phyloP scores from a whole-genome alignment of 2,888 invertebrate species.

The Pseudolycoriella hygida region DNA sequence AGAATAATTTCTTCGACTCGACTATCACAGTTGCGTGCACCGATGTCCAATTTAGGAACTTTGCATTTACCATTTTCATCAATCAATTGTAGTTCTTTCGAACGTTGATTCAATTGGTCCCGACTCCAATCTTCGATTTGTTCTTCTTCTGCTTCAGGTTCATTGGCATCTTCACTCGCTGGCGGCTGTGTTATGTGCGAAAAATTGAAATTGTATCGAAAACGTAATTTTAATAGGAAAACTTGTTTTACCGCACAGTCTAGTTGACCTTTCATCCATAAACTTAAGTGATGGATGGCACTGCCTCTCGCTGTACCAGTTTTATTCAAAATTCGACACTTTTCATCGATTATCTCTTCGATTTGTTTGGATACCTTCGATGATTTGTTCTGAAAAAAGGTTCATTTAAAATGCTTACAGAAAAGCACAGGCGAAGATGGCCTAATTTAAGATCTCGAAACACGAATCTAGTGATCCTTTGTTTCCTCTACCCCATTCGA shows the following conservation, averaged over 20 bases:
- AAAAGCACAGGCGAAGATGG: no score
- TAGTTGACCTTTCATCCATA: constrained; percentile 65
- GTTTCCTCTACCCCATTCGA: no score
- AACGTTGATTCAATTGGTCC: constrained; percentile 50
- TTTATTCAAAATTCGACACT: constrained; percentile 43
- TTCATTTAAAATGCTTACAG: no score
- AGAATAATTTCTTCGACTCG: constrained; percentile 30
- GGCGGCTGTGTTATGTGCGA: constrained; percentile 10
- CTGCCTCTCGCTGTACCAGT: constrained; percentile 47
- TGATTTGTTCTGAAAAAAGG: background rate
- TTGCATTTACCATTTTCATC: constrained; percentile 25
- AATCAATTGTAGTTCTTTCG: constrained; percentile 46
- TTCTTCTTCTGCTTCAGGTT: constrained; percentile 25
- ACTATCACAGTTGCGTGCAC: constrained; percentile 24
- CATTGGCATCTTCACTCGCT: constrained; percentile 15
- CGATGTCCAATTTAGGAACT: constrained; percentile 18
- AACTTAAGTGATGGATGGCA: constrained; percentile 56
- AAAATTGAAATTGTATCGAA: constrained; percentile 16
- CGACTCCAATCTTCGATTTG: constrained; percentile 43
- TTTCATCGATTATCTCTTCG: constrained; percentile 42
- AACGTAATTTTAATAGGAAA: background rate
- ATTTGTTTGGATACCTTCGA: constrained; percentile 27
- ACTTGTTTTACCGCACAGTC: constrained; percentile 33
- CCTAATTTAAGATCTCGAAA: no score
- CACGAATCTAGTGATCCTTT: no score